Percentiles rank a stretch among this genome's conserved stretches.
Conservation (phyloP, 2,797 vertebrate genomes). For the Aeoliscus strigatus region DNA sequence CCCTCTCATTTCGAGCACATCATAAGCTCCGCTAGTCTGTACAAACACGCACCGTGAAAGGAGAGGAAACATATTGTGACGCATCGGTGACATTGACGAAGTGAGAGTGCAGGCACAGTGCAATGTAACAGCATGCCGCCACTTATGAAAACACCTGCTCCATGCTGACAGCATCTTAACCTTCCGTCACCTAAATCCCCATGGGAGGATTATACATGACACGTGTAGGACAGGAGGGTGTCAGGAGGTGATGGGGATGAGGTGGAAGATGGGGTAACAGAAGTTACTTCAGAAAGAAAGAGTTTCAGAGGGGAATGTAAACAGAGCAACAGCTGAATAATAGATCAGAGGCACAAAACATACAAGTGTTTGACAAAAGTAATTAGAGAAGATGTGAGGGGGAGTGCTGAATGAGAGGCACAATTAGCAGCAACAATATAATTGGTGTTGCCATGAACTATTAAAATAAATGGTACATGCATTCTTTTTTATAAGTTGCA, state of each 20-base stretch:
- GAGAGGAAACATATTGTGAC: conserved; percentile 33
- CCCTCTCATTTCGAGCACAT: conserved; percentile 36
- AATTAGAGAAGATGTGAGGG: conserved; percentile 11
- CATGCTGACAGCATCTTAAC: conserved; percentile 63
- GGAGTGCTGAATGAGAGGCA: conserved; percentile 4
- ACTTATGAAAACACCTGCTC: conserved; percentile 65
- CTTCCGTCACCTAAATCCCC: conserved; percentile 54
- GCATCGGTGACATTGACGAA: conserved; percentile 59
- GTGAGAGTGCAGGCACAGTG: conserved; percentile 46
- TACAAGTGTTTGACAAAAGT: not conserved
- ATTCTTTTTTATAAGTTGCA: too few species aligned
- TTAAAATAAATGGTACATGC: too few species aligned
- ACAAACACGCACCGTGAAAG: conserved; percentile 25
- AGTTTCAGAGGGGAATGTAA: conserved; percentile 12
- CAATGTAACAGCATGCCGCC: conserved; percentile 48
- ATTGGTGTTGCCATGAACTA: too few species aligned
- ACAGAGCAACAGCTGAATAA: conserved; percentile 14
- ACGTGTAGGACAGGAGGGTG: conserved; percentile 37
- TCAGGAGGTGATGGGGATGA: conserved; percentile 15
- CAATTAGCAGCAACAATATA: conserved; percentile 4
- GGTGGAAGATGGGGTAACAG: conserved; percentile 14
- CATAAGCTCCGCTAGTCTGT: conserved; percentile 40
- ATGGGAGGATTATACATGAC: conserved; percentile 50
- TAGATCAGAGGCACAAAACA: conserved; percentile 1
- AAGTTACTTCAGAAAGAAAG: conserved; percentile 29